phyloP scores from a whole-genome alignment of 2,888 invertebrate species.

The Pristionchus mayeri region DNA sequence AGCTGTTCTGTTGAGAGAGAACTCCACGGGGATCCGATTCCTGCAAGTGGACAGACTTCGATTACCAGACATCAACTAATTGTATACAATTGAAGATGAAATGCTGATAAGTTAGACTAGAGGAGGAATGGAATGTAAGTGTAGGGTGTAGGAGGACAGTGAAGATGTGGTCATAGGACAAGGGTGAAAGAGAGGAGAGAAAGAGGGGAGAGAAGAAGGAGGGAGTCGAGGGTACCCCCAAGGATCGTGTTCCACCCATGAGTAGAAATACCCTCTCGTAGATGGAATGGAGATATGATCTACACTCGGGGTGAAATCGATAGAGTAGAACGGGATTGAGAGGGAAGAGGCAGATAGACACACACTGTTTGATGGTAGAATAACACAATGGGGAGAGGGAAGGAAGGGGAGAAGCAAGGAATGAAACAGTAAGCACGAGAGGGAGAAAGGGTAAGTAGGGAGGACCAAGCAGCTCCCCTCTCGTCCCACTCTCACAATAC shows the following conservation, averaged over 20 bases:
- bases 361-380: slow-evolving; percentile 12
- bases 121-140: neutral
- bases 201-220: neutral
- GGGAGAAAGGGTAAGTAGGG: neutral
- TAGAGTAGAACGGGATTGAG: neutral
- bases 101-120: too few relatives aligned
- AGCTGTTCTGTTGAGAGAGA: slow-evolving; percentile 26
- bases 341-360: neutral
- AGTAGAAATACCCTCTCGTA: slow-evolving; percentile 12
- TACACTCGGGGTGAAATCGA: neutral
- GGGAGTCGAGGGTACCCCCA: slow-evolving; percentile 2
- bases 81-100: too few relatives aligned
- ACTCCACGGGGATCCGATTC: slow-evolving; percentile 68
- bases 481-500: slow-evolving; percentile 14
- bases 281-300: slow-evolving; percentile 34
- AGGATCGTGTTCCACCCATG: slow-evolving; percentile 20
- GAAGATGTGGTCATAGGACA: neutral
- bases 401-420: neutral
- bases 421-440: neutral
- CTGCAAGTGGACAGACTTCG: too few relatives aligned
- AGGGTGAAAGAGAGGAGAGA: slow-evolving; percentile 5
- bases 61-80: too few relatives aligned
- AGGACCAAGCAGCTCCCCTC: neutral
- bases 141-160: neutral
- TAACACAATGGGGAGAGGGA: neutral